phyloP scores from a whole-genome alignment of 2,113 vertebrate species.

The Burhinus oedicnemus region DNA sequence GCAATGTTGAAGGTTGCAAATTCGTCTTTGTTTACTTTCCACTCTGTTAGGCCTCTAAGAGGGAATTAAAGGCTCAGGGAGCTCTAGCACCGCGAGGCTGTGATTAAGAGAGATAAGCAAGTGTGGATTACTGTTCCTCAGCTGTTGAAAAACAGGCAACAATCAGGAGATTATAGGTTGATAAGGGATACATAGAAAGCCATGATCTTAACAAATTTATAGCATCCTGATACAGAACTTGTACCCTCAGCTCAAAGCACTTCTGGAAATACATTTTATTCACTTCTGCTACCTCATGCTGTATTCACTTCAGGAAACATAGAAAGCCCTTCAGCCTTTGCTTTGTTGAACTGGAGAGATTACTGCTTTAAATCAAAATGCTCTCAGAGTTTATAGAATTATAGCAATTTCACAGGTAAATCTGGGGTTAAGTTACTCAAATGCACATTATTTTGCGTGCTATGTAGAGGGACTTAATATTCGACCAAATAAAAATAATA shows the following conservation, averaged over 20 bases:
- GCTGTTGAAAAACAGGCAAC: conserved; percentile 78
- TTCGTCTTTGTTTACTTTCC: conserved; percentile 86
- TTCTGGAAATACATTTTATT: not conserved
- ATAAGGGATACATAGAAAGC: conserved; percentile 74
- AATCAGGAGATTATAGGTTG: conserved; percentile 81
- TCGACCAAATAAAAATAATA: not conserved
- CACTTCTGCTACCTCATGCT: not conserved
- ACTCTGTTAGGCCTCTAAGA: conserved; percentile 81
- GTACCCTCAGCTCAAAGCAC: not conserved
- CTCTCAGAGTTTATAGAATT: not conserved
- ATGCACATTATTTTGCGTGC: not conserved
- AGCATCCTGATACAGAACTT: conserved; percentile 44
- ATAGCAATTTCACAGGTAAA: not conserved
- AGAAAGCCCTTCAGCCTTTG: not conserved
- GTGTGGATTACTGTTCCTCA: conserved; percentile 81
- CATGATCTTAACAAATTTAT: conserved; percentile 69
- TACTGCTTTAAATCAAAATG: not conserved
- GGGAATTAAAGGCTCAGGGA: conserved; percentile 84
- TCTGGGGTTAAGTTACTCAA: not conserved
- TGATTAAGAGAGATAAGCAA: conserved; percentile 84
- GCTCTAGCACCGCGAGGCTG: conserved; percentile 72
- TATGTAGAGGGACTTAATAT: not conserved
- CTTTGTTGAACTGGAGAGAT: not conserved
- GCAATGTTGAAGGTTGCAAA: conserved; percentile 81
- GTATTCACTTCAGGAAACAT: not conserved